Percentiles rank a stretch among this genome's conserved stretches.
phyloP scores from a whole-genome alignment of 2,797 vertebrate genomes.

The Scolopax bukidnonensis region DNA sequence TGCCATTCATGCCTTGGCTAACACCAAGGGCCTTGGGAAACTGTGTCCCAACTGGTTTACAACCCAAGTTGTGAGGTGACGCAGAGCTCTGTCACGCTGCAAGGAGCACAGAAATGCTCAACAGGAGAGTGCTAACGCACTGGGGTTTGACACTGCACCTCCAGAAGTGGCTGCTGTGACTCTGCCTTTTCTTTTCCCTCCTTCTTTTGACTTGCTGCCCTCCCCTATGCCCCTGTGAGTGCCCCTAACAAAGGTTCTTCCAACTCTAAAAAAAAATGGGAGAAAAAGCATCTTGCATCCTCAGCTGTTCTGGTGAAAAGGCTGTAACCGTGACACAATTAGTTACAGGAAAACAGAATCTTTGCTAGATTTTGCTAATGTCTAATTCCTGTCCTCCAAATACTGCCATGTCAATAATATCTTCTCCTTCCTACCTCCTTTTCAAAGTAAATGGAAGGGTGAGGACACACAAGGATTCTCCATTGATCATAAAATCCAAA shows the following conservation, averaged over 20 bases:
- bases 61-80: accelerated
- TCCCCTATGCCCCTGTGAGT: not conserved
- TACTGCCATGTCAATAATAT: not conserved
- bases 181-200: not conserved
- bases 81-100: not conserved
- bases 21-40: not conserved
- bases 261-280: not conserved
- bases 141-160: not conserved
- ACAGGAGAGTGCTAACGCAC: not conserved
- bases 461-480: not conserved
- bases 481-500: not conserved
- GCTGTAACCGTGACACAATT: not conserved
- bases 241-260: not conserved
- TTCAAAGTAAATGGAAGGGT: not conserved
- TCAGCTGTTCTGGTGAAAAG: not conserved
- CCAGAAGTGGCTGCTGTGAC: not conserved
- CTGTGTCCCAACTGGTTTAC: not conserved
- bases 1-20: not conserved
- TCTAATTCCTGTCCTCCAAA: not conserved
- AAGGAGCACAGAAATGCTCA: not conserved
- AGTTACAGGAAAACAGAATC: not conserved
- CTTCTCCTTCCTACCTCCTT: not conserved
- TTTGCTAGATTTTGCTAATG: not conserved
- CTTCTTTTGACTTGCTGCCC: not conserved
- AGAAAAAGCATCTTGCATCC: not conserved